A percentile compares a stretch with the other conserved stretches of the same genome.
phyloP scores from a whole-genome alignment of 1,140 invertebrate species.

The Sinonovacula constricta region DNA sequence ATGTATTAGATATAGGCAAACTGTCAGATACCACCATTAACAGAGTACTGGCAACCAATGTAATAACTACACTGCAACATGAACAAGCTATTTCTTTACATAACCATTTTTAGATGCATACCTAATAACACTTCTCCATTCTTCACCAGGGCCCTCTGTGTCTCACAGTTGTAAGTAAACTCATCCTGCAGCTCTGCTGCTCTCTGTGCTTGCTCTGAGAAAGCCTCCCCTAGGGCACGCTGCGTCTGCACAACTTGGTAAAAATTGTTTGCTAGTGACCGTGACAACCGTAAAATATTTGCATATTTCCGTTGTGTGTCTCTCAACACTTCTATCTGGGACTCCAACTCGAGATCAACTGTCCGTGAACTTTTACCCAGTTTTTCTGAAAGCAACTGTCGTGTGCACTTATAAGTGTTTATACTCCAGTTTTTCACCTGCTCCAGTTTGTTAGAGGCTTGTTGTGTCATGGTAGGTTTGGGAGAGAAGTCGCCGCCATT shows the following conservation, averaged over 20 bases:
- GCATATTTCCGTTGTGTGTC: conserved; percentile 97
- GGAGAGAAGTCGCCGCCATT: conserved; percentile 72
- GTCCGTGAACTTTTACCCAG: conserved; percentile 94
- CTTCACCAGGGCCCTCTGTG: conserved; percentile 94
- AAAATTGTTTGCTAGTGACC: conserved; percentile 91
- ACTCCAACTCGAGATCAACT: conserved; percentile 93
- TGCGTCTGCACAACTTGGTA: conserved; percentile 93
- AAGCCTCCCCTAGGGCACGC: conserved; percentile 88
- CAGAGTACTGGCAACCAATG: too few species aligned
- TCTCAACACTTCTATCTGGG: conserved; percentile 92
- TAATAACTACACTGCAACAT: too few species aligned
- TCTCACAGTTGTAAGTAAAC: conserved; percentile 97
- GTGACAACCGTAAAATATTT: conserved; percentile 91
- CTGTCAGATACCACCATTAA: too few species aligned
- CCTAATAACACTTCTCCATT: conserved; percentile 93
- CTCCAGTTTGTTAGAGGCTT: conserved; percentile 83
- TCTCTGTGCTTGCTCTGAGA: conserved; percentile 96
- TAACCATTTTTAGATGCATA: conserved; percentile 55
- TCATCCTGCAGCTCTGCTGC: conserved; percentile 96
- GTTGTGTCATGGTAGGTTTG: conserved; percentile 60
- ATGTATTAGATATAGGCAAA: too few species aligned
- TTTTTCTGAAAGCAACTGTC: conserved; percentile 96
- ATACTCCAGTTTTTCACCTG: conserved; percentile 96
- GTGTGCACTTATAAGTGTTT: conserved; percentile 97
- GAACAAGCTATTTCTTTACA: not conserved